Evolutionary conservation across 2,113 vertebrate species (phyloP), one percentile per base, ranked within the genome.

Genomic region (Lethenteron camtschaticum): DNA sequence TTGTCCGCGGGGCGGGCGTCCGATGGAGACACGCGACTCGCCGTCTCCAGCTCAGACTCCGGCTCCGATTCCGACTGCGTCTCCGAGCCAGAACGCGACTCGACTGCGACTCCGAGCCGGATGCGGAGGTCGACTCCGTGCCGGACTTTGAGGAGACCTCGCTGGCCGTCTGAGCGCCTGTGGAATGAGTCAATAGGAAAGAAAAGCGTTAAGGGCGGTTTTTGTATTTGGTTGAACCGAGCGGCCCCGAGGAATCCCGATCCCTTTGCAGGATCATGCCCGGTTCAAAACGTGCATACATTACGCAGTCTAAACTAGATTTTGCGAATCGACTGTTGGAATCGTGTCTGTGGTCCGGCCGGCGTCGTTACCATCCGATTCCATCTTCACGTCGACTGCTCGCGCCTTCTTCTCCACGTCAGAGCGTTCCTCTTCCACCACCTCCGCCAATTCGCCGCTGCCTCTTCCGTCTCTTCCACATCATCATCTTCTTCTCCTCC

Each of bases 71-170:
- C 83, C 57, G 83, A 82, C 2, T 81, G 78, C 1, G 82, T 83
- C 1, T 85, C 84, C 0, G 86, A 87, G 2, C 87, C 88, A 11
- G 86, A 91, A 10, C 82, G 83, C 0, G 87, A 80, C 72, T 87
- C 0, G 87, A 91, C 57, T 87, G 87, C 0, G 89, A 92, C 57
- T 89, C 94, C 68, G 84, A 85, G 0, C 82, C 82, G 9, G 84
- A 89, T 71, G 80, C 85, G 1, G 82, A 81, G 0, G 85, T 89
- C 3, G 87, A 88, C 69, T 81, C 82, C 0, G 81, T 83, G 69
- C 79, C 83, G 55, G 79, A 81, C 76, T 85, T 85, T 69, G 86
- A 89, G 55, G 85, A 87, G 0, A 76, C 74, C 0, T 83, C 78
- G 68, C 87, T 71, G 59, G 55, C 90, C 24, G 72, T 77, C 0